A percentile compares a stretch with the other conserved stretches of the same genome.
Conservation (phyloP, 2,113 vertebrate species). For the Cyphomyrus plagiostoma region DNA sequence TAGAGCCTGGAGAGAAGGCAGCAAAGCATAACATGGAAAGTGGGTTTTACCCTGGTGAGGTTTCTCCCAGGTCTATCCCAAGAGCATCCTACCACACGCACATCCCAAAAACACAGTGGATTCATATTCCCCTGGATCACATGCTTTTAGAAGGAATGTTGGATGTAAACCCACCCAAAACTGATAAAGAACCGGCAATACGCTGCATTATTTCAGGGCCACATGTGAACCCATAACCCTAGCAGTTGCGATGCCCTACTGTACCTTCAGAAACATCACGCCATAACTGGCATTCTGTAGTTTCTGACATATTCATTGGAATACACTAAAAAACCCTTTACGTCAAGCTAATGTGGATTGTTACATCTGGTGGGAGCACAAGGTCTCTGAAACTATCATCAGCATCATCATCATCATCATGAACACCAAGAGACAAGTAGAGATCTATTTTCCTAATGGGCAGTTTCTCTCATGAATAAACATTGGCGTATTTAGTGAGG, state of each 20-base stretch:
- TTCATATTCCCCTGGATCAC: neutral
- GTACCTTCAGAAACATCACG: neutral
- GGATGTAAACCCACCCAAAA: neutral
- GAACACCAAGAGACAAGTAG: neutral
- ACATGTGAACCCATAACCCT: neutral
- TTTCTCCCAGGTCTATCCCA: neutral
- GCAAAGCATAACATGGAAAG: neutral
- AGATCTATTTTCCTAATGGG: neutral
- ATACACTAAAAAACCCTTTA: neutral
- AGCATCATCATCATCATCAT: neutral
- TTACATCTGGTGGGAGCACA: neutral
- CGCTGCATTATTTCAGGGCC: neutral
- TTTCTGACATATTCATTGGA: neutral
- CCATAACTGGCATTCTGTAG: neutral
- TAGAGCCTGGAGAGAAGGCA: neutral
- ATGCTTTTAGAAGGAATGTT: neutral
- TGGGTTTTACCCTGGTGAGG: neutral
- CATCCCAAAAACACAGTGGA: neutral
- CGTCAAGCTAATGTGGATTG: neutral
- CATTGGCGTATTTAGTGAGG: neutral
- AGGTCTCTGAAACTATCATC: neutral
- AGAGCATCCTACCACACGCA: neutral
- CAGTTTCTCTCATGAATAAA: conserved; percentile 5
- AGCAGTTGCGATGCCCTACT: neutral
- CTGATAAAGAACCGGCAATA: neutral